Evolutionary conservation across 2,888 invertebrate genomes (phyloP).

Genomic region (Onthophagus sagittarius): DNA sequence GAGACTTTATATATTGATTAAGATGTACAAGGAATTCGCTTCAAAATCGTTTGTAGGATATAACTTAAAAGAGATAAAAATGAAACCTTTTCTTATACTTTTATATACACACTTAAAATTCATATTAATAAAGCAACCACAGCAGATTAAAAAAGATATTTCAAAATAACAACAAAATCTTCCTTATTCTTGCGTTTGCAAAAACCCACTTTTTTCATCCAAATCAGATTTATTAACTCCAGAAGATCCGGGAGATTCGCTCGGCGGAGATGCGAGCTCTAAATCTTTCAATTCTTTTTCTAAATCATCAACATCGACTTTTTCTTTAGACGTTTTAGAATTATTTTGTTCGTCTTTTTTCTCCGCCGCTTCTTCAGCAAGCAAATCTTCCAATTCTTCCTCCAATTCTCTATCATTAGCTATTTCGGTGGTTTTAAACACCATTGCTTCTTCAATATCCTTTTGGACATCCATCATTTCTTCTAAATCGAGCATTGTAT

Average conservation of each 20-base stretch:
- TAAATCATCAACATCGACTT: conserved; percentile 9
- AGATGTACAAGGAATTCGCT: no score
- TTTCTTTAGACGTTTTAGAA: background rate
- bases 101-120: no score
- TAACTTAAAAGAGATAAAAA: no score
- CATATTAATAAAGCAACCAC: no score
- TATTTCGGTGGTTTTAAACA: conserved; percentile 50
- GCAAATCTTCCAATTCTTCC: conserved; percentile 60
- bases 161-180: no score
- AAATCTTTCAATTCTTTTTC: conserved; percentile 7
- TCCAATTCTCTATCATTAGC: conserved; percentile 63
- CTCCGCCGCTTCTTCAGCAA: conserved; percentile 39
- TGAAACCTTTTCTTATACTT: no score
- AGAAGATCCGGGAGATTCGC: background rate
- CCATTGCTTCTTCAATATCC: conserved; percentile 56
- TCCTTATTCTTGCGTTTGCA: no score
- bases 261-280: conserved; percentile 7
- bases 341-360: background rate
- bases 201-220: no score
- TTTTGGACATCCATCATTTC: conserved; percentile 62
- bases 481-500: conserved; percentile 69
- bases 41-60: no score
- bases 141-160: no score
- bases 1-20: no score
- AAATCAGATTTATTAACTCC: no score